Evolutionary conservation across 2,113 vertebrate genomes (phyloP).

Genomic region (Marcusenius ussheri): DNA sequence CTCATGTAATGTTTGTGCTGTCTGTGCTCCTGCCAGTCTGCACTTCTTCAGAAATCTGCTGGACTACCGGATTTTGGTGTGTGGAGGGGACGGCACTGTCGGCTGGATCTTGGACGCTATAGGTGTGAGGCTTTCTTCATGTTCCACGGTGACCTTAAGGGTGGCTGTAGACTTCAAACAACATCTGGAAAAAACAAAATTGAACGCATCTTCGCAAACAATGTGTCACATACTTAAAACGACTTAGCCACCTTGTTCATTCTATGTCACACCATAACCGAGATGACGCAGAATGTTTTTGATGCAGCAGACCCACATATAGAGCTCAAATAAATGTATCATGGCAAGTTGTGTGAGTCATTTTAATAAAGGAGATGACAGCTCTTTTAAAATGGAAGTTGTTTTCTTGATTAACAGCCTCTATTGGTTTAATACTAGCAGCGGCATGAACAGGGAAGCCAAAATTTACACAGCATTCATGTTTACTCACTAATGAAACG

Average conservation of each 20-base stretch:
- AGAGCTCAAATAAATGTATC: too few species aligned
- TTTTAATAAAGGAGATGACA: too few species aligned
- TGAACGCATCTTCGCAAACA: neutral
- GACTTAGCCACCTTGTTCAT: neutral
- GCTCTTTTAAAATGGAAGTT: neutral
- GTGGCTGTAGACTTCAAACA: neutral
- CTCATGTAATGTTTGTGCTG: neutral
- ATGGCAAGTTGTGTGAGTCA: too few species aligned
- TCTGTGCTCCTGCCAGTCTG: conserved; percentile 43
- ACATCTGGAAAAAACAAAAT: neutral
- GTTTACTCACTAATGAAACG: neutral
- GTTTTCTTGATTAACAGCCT: neutral
- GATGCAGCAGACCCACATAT: too few species aligned
- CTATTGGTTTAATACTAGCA: neutral
- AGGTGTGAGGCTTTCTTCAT: conserved; percentile 36
- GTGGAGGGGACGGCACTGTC: conserved; percentile 68
- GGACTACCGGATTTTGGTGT: conserved; percentile 58
- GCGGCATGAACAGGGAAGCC: neutral
- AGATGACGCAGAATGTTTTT: neutral
- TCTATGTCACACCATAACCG: neutral
- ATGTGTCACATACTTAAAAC: neutral
- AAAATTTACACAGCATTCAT: neutral
- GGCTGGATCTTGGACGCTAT: conserved; percentile 69
- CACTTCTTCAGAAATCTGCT: conserved; percentile 62
- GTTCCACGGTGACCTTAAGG: neutral